phyloP scores from a whole-genome alignment of 2,113 vertebrate genomes.

The Mystacornis crossleyi region DNA sequence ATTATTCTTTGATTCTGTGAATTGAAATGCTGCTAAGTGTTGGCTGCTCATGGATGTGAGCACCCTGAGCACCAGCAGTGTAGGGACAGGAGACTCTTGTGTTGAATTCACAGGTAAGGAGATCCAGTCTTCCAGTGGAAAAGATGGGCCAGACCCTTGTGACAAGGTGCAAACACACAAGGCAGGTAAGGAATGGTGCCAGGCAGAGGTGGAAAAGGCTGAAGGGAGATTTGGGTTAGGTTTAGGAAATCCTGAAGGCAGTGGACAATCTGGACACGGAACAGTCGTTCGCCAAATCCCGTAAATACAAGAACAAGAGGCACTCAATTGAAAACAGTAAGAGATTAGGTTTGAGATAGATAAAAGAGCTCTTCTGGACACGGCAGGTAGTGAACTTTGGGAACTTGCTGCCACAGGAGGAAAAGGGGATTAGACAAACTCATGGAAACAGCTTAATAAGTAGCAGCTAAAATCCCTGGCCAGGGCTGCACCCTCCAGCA shows the following conservation, averaged over 20 bases:
- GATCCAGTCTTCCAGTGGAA: not conserved
- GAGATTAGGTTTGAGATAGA: not conserved
- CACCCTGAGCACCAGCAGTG: not conserved
- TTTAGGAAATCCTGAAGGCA: not conserved
- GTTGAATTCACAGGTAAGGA: not conserved
- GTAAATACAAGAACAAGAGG: not conserved
- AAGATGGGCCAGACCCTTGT: not conserved
- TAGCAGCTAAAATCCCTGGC: not conserved
- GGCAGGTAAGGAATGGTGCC: not conserved
- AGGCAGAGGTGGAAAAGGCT: not conserved
- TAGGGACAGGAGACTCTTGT: not conserved
- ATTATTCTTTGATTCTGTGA: not conserved
- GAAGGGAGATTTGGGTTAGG: not conserved
- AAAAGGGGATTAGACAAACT: constrained; percentile 15
- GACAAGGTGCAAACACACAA: not conserved
- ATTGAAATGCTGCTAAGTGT: not conserved
- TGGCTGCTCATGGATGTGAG: not conserved
- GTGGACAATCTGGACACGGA: not conserved
- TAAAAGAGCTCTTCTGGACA: constrained; percentile 22
- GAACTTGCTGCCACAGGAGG: not conserved
- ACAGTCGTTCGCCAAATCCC: not conserved
- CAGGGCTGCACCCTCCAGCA: not conserved
- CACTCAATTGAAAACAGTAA: not conserved
- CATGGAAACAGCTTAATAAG: not conserved
- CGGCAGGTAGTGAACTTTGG: not conserved